phyloP scores from a whole-genome alignment of 1,140 invertebrate genomes.

The Nebria ingens region DNA sequence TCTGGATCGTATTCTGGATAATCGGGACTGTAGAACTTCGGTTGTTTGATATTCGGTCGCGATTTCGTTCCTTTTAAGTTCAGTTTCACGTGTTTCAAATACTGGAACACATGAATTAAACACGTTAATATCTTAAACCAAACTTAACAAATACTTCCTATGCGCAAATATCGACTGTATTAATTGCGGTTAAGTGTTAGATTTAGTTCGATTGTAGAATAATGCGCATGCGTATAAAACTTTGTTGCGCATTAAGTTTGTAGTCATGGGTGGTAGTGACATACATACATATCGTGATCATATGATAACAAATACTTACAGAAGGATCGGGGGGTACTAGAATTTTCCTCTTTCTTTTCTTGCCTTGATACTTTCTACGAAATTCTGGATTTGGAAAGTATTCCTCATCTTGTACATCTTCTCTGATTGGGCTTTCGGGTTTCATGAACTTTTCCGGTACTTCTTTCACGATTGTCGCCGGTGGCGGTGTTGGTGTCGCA shows the following conservation, averaged over 20 bases:
- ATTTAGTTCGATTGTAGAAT: too few species aligned
- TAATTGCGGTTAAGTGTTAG: not conserved
- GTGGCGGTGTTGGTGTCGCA: not conserved
- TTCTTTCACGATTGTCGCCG: too few species aligned
- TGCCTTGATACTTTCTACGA: not conserved
- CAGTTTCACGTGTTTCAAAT: not conserved
- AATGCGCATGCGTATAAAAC: too few species aligned
- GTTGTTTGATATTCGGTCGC: conserved; percentile 28
- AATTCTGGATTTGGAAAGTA: conserved; percentile 2
- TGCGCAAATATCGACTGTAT: conserved; percentile 1
- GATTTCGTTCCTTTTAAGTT: conserved; percentile 27
- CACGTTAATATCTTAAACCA: conserved; percentile 2
- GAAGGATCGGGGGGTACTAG: not conserved
- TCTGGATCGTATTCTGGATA: conserved; percentile 15
- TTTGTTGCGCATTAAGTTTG: too few species aligned
- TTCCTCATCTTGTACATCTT: conserved; percentile 8
- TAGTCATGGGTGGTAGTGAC: too few species aligned
- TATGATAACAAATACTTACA: not conserved
- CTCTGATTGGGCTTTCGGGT: not conserved
- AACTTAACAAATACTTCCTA: conserved; percentile 10
- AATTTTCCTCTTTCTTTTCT: not conserved
- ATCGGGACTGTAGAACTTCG: conserved; percentile 25
- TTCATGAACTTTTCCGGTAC: conserved; percentile 9
- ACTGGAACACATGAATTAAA: not conserved
- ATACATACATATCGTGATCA: too few species aligned